Evolutionary conservation across 2,888 invertebrate species (phyloP).

Genomic region (Lamproptera curius): DNA sequence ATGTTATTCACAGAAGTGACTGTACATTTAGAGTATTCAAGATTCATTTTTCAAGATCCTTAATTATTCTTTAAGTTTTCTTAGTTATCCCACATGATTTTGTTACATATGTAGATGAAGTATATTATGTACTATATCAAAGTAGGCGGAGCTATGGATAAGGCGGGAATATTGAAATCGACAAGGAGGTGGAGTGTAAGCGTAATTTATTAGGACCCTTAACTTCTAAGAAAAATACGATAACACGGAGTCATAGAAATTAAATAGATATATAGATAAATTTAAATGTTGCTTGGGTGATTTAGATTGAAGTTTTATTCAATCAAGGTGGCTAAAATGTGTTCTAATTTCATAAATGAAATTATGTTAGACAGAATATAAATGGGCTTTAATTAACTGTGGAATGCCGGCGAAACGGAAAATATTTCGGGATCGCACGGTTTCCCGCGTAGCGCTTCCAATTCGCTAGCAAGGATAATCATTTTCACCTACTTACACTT

Average conservation of each 20-base stretch:
- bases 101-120: conserved; percentile 47
- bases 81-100: conserved; percentile 29
- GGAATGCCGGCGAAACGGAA: conserved; percentile 68
- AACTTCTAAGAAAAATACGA: conserved; percentile 9
- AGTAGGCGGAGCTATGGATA: conserved; percentile 70
- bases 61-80: too few species aligned
- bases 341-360: conserved; percentile 67
- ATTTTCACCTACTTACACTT: conserved; percentile 60
- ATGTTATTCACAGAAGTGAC: too few species aligned
- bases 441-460: conserved; percentile 36
- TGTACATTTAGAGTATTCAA: too few species aligned
- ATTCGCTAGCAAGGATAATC: conserved; percentile 61
- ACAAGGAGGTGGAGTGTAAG: conserved; percentile 70
- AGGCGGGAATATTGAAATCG: conserved; percentile 75
- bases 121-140: conserved; percentile 68
- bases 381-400: conserved; percentile 74
- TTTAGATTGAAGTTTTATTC: background rate
- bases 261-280: background rate
- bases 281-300: background rate
- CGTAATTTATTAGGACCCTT: conserved; percentile 65
- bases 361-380: conserved; percentile 69
- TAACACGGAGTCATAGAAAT: background rate
- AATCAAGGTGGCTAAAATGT: conserved; percentile 44
- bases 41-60: too few species aligned
- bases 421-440: conserved; percentile 58